Base-by-base conservation (phyloP, 30 jellyfish, hydroid and myxozoan genomes). In the Morbakka virulenta region DNA sequence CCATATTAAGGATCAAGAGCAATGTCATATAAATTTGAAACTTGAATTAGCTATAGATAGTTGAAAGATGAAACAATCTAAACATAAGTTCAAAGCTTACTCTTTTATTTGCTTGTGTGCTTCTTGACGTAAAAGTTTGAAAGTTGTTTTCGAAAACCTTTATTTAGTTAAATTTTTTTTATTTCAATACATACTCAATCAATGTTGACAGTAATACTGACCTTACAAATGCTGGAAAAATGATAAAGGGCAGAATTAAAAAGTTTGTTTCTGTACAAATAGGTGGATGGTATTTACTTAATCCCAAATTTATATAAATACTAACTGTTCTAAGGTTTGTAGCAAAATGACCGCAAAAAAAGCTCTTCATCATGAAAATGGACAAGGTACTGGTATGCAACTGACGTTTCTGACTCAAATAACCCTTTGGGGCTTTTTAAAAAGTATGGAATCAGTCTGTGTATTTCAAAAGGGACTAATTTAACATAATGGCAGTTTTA, bases 331-430 rank as follows among this genome's bases (percentile, higher is more conserved):
- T 76, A 6, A 52, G 77, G 67, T n/a, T n/a, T n/a, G 64, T 76
- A 51, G 35, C 35, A 4, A 51, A 65, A 3, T 4, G 47, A 28
- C 31, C 76, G 47, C 86, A 74, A 74, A 32, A 57, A 67, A 75
- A 52, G 86, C 86, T 25, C 67, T 74, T 3, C 34, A 34, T 74
- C 57, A 74, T 74, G 86, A 75, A 12, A 63, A 61, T 1, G 53
- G 64, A 62, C 88, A 77, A 47, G 73, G 79, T 22, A 76, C 87
- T 29, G 87, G 87, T 52, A 76, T 57, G 87, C 87, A 77, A 64
- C 74, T 63, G 21, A 4, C 80, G n/a, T 77, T 73, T 64, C 80
- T 1, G 69, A 65, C 23, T 1, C 61, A 2, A 28, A 80, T 47
- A 50, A 62, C 2, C 80, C 88, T 27, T n/a, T 63, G 49, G 80